Base-by-base conservation (phyloP, 2,797 vertebrate genomes). In the Crypturellus tataupa region DNA sequence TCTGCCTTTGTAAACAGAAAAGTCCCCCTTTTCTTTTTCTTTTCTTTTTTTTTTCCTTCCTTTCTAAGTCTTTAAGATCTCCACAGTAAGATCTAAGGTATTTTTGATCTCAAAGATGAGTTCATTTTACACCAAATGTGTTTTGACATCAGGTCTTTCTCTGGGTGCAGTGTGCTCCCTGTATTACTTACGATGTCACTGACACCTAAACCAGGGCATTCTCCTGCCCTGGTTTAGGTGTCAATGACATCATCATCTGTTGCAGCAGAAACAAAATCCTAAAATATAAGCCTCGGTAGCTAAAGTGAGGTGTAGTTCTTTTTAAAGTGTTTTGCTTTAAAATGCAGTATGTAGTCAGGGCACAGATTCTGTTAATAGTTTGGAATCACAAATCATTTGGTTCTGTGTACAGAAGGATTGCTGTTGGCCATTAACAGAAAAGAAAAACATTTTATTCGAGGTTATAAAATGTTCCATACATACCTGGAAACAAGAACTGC, bases 181-280 rank as follows among this genome's bases (percentile, higher is more conserved):
- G 89, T 65, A 81, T 73, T 89, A 84, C 37, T 90, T 73, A 79
- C 72, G 56, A 89, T 78, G 70, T 94, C 90, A 95, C 87, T 72
- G 84, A 83, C 94, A 94, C 89, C 55, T 87, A 69, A 92, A 95
- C 67, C 20, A 2, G 64, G 85, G 44, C 67, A 18, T 90, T 95
- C 83, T 95, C 92, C 70, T 95, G 77, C 83, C 59, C 46, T 92
- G 87, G 75, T 95, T 93, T 92, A 95, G 82, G 92, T 91, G 93
- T 79, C 77, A 95, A 79, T 95, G 91, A 96, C 83, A 86, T 96
- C 89, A 96, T 88, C 67, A 91, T 86, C 44, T 91, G 35, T 71
- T 89, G 40, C 53, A 90, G 86, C 68, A 44, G 85, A 93, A 96
- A 86, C 53, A 93, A 94, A 76, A 46, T 29, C 55, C 87, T 92